Evolutionary conservation across 2,888 invertebrate species (phyloP), one percentile per base, ranked within the genome.

Genomic region (Aleiodes alternator): DNA sequence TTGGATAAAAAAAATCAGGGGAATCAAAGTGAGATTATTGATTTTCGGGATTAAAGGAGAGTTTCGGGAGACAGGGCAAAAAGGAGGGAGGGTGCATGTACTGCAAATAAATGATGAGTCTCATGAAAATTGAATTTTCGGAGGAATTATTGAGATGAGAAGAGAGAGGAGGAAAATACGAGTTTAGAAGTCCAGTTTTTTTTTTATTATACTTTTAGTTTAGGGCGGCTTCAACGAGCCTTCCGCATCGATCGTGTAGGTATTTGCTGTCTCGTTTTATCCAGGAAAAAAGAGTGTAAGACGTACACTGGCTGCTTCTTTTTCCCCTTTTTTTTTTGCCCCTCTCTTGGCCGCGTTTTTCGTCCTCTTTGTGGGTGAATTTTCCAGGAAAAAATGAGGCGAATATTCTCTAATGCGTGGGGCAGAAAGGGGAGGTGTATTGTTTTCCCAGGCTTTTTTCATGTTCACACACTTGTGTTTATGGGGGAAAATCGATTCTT

Each of bases 31-130:
- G 75, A 64, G 66, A 69, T 64, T 75, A 75, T 75, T 75, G 75
- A 75, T 75, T 75, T 61, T 74, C 69, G 55, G 55, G 64, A 53
- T 70, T 70, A 56, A 66, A 64, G 48, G 64, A 70, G 64, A 61
- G 38, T 51, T 69, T 61, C 12, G 31, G 59, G 38, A 38, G 34
- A 34, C 34, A 34, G 4, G 4, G 23, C 1, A 1, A 6, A 8
- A 12, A 14, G 43, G 64, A 48, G 23, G 48, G n/a, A n/a, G 48
- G 64, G 23, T 8, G 48, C 1, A 3, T 5, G 4, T 14, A 43
- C 12, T 7, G 48, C 23, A 64, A 64, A 64, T 59, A 64, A 64
- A 64, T 64, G 48, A 43, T 56, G 12, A 31, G n/a, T 31, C 11
- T 3, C 0, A 9, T 34, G 59, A 31, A 34, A 59, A 8, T 29